Evolutionary conservation across 2,888 invertebrate species (phyloP).

Genomic region (Idaea biselata): DNA sequence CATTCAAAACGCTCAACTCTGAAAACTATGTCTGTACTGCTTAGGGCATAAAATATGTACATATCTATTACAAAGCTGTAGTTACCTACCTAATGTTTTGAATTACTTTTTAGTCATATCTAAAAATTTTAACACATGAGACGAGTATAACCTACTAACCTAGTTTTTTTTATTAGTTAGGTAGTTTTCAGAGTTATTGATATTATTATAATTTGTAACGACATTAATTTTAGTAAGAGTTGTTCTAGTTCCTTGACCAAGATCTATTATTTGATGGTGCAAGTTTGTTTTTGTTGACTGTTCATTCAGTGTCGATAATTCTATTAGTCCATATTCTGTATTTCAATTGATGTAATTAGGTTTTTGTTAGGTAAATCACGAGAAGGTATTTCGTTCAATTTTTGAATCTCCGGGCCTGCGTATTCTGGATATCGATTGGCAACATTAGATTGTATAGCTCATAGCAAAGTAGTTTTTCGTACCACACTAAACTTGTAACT

Average conservation of each 20-base stretch:
- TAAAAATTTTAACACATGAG: too few species aligned
- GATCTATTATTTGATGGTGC: slow-evolving; percentile 27
- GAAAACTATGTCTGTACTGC: too few species aligned
- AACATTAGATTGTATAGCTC: neutral
- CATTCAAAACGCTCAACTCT: too few species aligned
- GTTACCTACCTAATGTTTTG: too few species aligned
- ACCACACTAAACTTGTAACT: too few species aligned
- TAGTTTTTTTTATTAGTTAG: too few species aligned
- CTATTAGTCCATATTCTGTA: slow-evolving; percentile 20
- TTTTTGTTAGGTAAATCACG: slow-evolving; percentile 1
- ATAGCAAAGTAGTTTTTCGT: slow-evolving; percentile 2
- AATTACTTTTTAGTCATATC: too few species aligned
- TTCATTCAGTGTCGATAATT: slow-evolving; percentile 20
- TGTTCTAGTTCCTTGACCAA: slow-evolving; percentile 36
- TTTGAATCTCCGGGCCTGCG: neutral
- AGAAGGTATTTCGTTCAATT: neutral
- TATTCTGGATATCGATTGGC: neutral
- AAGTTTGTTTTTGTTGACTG: slow-evolving; percentile 29
- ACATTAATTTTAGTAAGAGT: neutral
- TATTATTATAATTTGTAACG: neutral
- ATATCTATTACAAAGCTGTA: too few species aligned
- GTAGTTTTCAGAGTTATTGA: neutral
- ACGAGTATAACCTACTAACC: too few species aligned
- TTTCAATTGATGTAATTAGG: neutral
- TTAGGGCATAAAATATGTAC: too few species aligned